These are phyloP conservation scores for Pseudorhombus dupliciocellatus DNA, from an alignment of 2,113 vertebrate species.

Conservation along the genomic window DNA sequence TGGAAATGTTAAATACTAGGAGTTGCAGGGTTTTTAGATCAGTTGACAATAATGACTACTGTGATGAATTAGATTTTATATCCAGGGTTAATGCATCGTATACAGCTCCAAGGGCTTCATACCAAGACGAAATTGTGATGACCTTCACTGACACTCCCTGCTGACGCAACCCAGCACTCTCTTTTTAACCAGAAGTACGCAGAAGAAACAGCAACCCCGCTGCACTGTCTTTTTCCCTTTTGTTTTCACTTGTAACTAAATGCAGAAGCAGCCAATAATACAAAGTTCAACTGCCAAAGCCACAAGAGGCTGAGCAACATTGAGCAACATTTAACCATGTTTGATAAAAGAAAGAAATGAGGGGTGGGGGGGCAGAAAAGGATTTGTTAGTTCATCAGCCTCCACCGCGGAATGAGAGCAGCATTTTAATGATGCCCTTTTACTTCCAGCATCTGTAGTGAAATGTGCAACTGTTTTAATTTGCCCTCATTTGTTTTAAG, in stretches of 20 bases:
- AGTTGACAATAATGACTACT: background rate
- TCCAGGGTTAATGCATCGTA: background rate
- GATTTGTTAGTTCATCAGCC: conserved; percentile 15
- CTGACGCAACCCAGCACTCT: background rate
- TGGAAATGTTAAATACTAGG: too few species aligned
- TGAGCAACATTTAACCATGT: conserved; percentile 23
- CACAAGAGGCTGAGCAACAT: background rate
- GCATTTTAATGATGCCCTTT: conserved; percentile 16
- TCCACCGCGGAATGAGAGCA: conserved; percentile 8
- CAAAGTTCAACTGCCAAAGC: conserved; percentile 4
- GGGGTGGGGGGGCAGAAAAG: background rate
- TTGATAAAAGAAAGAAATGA: conserved; percentile 21
- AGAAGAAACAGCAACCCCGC: background rate
- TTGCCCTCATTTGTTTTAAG: conserved; percentile 24
- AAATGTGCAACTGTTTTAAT: conserved; percentile 11
- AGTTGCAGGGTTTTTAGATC: background rate
- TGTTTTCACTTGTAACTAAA: background rate
- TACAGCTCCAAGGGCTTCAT: background rate
- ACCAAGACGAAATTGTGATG: background rate
- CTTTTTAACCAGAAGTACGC: background rate
- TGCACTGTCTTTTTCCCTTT: background rate
- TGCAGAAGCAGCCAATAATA: conserved; percentile 1
- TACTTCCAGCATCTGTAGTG: background rate
- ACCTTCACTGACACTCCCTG: background rate
- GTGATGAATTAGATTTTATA: background rate